phyloP scores from a whole-genome alignment of 2,888 invertebrate species.

The Erebia aethiops region DNA sequence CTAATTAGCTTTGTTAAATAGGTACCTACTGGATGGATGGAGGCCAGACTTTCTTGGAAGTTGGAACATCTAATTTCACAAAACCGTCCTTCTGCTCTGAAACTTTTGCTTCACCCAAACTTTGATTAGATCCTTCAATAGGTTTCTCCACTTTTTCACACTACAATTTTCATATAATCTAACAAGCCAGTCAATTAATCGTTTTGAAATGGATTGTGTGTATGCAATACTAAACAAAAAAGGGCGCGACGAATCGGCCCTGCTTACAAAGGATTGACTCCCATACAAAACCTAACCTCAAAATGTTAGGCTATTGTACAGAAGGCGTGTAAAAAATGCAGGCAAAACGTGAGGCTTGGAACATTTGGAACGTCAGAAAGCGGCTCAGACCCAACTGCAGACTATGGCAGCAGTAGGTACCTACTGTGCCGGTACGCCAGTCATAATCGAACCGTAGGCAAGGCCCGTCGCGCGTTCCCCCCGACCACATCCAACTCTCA shows the following conservation, averaged over 20 bases:
- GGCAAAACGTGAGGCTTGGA: slow-evolving; percentile 51
- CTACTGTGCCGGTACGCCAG: slow-evolving; percentile 48
- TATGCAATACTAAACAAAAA: slow-evolving; percentile 20
- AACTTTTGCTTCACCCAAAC: background rate
- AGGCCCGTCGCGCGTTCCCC: slow-evolving; percentile 58
- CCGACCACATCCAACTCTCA: slow-evolving; percentile 45
- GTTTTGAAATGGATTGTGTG: background rate
- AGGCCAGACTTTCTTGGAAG: background rate
- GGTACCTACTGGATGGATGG: background rate
- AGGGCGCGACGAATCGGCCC: slow-evolving; percentile 16
- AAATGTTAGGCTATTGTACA: slow-evolving; percentile 64
- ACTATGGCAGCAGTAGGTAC: slow-evolving; percentile 16
- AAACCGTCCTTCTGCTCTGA: background rate
- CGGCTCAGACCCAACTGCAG: slow-evolving; percentile 35
- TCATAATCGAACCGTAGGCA: slow-evolving; percentile 61
- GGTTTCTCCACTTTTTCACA: background rate
- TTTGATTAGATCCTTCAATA: background rate
- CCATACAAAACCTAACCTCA: slow-evolving; percentile 72
- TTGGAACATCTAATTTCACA: background rate
- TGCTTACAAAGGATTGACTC: slow-evolving; percentile 37
- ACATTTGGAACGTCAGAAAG: slow-evolving; percentile 45
- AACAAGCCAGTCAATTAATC: background rate
- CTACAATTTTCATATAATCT: background rate
- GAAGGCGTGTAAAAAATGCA: slow-evolving; percentile 71
- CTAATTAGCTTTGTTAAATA: too few relatives aligned